Base-by-base conservation (phyloP, 2,888 invertebrate species). In the Apotomis betuletana region DNA sequence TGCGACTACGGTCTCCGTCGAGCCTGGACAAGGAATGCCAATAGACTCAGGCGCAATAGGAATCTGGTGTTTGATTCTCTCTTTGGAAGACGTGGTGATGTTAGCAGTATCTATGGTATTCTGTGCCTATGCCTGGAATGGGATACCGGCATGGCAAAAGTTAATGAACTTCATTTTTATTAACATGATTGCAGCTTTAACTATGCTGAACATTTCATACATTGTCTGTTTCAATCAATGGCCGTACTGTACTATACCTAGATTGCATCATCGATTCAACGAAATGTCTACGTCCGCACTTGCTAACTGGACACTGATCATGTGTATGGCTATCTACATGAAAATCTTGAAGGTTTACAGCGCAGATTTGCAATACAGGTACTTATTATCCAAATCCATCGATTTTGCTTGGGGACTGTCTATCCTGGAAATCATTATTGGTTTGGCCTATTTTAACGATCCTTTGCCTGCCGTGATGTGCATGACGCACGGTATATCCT, bases 121-220 rank as follows among this genome's bases (percentile, higher is more conserved):
- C 5, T 13, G 38, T n/a, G 41, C 52, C 41, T 5, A 52, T n/a
- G 57, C 41, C 41, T 41, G 41, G 41, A 41, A 6, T 6, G 6
- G 5, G 6, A 63, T 63, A 62, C 15, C 9, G 9, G 27, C 9
- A 4, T 69, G 69, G 57, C 62, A 63, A 10, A 57, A 63, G 15
- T 63, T 69, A 38, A 63, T 58, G 57, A 69, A 69, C 38, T 69
- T 57, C 62, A 63, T 63, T 12, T 69, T 63, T 27, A 49, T 51
- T 9, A 63, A 63, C 27, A 10, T 63, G 49, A 15, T 58, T 5
- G 1, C 52, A 27, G 46, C 64, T 4, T 6, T 64, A 49, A 44
- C 41, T 10, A 1, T 70, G 27, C 27, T 58, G 57, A 58, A 70
- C 13, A 9, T 52, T 4, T 49, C 63, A 6, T 61, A 61, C 9